These are phyloP conservation scores for Acanthosepion lycidas DNA, from an alignment of 2,888 invertebrate genomes.

Conservation along the genomic window DNA sequence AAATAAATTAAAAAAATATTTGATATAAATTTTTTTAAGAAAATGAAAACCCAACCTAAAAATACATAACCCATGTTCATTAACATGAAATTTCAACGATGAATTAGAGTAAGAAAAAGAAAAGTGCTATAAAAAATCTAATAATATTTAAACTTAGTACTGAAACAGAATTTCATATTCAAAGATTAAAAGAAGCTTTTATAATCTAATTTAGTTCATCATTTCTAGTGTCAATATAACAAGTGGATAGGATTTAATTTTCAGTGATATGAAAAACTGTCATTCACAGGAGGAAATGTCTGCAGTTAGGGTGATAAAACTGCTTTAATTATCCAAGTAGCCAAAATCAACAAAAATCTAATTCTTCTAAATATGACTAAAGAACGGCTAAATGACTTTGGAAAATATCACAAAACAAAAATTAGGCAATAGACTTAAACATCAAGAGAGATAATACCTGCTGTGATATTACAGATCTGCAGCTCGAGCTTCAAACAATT, in stretches of 20 bases:
- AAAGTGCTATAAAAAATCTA: not conserved
- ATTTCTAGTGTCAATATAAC: not conserved
- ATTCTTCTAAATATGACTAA: not conserved
- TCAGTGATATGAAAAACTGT: not conserved
- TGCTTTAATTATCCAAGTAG: not conserved
- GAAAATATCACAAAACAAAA: slow-evolving; percentile 1
- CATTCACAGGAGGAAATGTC: not conserved
- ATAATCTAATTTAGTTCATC: too few relatives aligned
- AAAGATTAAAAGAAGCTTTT: not conserved
- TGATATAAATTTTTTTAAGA: not conserved
- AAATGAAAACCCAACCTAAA: not conserved
- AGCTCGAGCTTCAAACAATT: not conserved
- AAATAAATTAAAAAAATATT: not conserved
- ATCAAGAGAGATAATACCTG: not conserved
- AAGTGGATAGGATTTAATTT: not conserved
- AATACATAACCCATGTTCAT: not conserved
- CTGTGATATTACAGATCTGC: not conserved
- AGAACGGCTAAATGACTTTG: not conserved
- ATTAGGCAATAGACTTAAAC: not conserved
- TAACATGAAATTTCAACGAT: not conserved
- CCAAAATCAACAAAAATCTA: not conserved
- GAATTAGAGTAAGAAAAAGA: not conserved
- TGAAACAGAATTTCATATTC: not conserved
- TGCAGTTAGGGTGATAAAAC: not conserved
- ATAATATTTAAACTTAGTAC: not conserved